Conservation (phyloP, 2,888 invertebrate species). For the Dynastes maya region DNA sequence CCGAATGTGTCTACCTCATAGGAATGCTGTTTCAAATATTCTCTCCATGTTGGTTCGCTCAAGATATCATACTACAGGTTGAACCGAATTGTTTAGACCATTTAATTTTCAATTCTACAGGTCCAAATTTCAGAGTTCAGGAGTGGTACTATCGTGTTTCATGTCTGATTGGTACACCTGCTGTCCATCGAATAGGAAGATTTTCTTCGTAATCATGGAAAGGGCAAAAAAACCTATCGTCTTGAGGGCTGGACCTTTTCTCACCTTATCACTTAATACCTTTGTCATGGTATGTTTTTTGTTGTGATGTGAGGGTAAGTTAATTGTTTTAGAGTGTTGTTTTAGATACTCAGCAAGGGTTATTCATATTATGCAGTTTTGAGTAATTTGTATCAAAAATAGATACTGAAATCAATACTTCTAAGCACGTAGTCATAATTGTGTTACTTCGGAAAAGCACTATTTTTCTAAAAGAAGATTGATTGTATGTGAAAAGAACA, state of each 20-base stretch:
- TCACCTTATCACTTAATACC: conserved; percentile 53
- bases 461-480: too few species aligned
- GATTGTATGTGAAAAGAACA: too few species aligned
- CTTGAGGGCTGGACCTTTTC: conserved; percentile 55
- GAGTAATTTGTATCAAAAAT: too few species aligned
- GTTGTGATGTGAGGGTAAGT: too few species aligned
- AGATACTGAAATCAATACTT: too few species aligned
- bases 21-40: conserved; percentile 55
- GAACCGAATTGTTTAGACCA: too few species aligned
- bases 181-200: conserved; percentile 45
- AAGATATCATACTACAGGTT: conserved; percentile 52
- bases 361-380: too few species aligned
- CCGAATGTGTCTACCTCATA: conserved; percentile 42
- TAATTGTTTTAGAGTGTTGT: too few species aligned
- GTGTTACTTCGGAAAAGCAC: too few species aligned
- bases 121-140: conserved; percentile 56
- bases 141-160: conserved; percentile 54
- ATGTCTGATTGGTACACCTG: conserved; percentile 56
- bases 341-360: too few species aligned
- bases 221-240: conserved; percentile 54
- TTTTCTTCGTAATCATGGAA: conserved; percentile 56
- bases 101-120: conserved; percentile 50
- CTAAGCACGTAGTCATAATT: too few species aligned
- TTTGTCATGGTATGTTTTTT: conserved; percentile 52
- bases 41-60: conserved; percentile 58